Evolutionary conservation across 1,140 invertebrate species (phyloP).

Genomic region (Drosophila virilis): DNA sequence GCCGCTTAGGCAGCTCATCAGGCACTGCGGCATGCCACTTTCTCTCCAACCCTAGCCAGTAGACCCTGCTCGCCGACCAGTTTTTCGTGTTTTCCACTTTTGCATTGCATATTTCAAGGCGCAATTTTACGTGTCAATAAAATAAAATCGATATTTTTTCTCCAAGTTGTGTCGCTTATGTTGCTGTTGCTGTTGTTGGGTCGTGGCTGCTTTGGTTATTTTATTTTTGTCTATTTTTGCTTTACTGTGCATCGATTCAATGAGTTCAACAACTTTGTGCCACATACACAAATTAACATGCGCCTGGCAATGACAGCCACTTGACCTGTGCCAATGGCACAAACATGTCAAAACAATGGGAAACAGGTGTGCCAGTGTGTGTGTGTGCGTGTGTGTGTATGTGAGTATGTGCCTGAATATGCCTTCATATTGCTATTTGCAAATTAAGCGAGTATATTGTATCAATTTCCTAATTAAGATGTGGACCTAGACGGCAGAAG

Average conservation of each 20-base stretch:
- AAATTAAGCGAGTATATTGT: constrained; percentile 34
- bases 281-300: constrained; percentile 42
- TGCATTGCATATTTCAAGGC: constrained; percentile 77
- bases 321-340: constrained; percentile 25
- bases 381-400: constrained; percentile 1
- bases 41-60: background rate
- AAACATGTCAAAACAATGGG: no score
- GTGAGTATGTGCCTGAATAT: background rate
- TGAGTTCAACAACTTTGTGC: constrained; percentile 67
- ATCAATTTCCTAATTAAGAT: constrained; percentile 69
- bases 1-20: constrained; percentile 19
- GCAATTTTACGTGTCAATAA: constrained; percentile 78
- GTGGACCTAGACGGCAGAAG: constrained; percentile 14
- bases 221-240: background rate
- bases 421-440: background rate
- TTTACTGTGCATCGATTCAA: constrained; percentile 38
- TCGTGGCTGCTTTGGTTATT: background rate
- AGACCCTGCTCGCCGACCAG: background rate
- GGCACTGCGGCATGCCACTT: constrained; percentile 17
- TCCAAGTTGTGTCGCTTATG: constrained; percentile 10
- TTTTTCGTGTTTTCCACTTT: constrained; percentile 60
- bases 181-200: constrained; percentile 10
- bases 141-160: constrained; percentile 69
- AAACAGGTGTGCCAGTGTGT: background rate
- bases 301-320: constrained; percentile 37